Evolutionary conservation across 2,797 vertebrate genomes (phyloP), one percentile per base, ranked within the genome.

Genomic region (Cirrhinus mrigala): DNA sequence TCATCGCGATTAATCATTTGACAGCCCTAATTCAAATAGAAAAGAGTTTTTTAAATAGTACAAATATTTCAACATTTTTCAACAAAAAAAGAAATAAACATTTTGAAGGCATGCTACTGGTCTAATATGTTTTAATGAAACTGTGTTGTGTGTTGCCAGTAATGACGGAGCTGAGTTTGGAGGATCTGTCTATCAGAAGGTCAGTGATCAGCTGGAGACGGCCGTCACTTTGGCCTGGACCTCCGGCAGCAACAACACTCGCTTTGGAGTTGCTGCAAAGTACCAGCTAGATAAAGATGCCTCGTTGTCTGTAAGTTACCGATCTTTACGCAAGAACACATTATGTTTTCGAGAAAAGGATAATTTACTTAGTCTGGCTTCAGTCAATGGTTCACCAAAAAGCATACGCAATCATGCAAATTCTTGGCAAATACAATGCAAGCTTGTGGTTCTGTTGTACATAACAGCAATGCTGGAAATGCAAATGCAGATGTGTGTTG

Each of bases 241-340:
- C 3, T 97, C 98, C 16, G 98, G 98, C 90, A 99, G 98, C 90
- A 99, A 99, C 95, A 99, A 99, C 93, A 99, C 98, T 1, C 96
- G 96, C 71, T 98, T 98, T 89, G 98, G 97, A 60, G 96, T 99
- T 10, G 98, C 96, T 88, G 94, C 96, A 9, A 99, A 98, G 91
- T 99, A 99, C 90, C 97, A 97, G 82, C 89, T 98, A 94, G 97
- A 99, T 87, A 96, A 96, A 58, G 96, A 96, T 60, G 90, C 96
- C 46, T 96, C 96, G 1, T 46, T 99, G 14, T 96, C 96, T 94
- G 98, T 99, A 91, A 94, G 95, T 71, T 8, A 7, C 9, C 1
- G 4, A 14, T 89, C 15, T 82, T 24, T 24, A 50, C 54, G 37
- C 66, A 15, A 11, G 14, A 37, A 33, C 52, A 6, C 50, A 22